These are phyloP conservation scores for Atractosteus spatula DNA, from an alignment of 2,113 vertebrate genomes.

Conservation along the genomic window DNA sequence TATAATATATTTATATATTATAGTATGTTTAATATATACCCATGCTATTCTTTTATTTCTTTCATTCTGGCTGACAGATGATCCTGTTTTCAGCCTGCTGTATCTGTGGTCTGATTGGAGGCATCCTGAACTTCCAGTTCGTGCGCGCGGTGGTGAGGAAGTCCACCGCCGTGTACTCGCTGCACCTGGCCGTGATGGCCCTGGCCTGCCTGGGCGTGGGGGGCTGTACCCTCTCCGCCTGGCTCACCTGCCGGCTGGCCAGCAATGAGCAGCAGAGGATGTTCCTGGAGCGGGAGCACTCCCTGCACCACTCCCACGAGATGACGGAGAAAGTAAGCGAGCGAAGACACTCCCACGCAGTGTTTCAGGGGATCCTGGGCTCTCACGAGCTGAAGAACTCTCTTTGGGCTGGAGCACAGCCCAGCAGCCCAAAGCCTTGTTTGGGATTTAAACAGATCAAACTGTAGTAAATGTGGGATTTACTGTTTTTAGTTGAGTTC, in stretches of 20 bases:
- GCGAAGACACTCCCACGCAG: too few species aligned
- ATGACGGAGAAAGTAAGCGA: slow-evolving; percentile 87
- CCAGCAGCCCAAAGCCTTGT: background rate
- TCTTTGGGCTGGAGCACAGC: too few species aligned
- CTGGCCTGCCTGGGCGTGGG: slow-evolving; percentile 91
- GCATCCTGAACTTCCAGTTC: slow-evolving; percentile 98
- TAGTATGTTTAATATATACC: too few species aligned
- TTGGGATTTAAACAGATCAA: background rate
- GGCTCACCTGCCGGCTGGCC: slow-evolving; percentile 95
- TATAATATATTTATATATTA: too few species aligned
- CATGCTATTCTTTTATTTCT: slow-evolving; percentile 30
- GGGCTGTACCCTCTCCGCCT: slow-evolving; percentile 91
- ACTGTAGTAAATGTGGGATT: too few species aligned
- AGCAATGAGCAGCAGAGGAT: slow-evolving; percentile 97
- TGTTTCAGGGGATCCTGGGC: too few species aligned
- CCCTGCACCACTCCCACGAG: slow-evolving; percentile 95
- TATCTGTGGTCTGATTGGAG: slow-evolving; percentile 95
- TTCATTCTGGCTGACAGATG: slow-evolving; percentile 74
- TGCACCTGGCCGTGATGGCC: slow-evolving; percentile 91
- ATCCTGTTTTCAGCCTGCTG: slow-evolving; percentile 98
- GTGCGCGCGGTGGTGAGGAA: slow-evolving; percentile 88
- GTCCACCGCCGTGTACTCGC: slow-evolving; percentile 74
- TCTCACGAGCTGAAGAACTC: too few species aligned
- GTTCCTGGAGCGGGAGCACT: slow-evolving; percentile 97
- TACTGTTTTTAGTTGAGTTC: too few species aligned